Conservation (phyloP, 2,888 invertebrate species). For the Osmoderma eremita region DNA sequence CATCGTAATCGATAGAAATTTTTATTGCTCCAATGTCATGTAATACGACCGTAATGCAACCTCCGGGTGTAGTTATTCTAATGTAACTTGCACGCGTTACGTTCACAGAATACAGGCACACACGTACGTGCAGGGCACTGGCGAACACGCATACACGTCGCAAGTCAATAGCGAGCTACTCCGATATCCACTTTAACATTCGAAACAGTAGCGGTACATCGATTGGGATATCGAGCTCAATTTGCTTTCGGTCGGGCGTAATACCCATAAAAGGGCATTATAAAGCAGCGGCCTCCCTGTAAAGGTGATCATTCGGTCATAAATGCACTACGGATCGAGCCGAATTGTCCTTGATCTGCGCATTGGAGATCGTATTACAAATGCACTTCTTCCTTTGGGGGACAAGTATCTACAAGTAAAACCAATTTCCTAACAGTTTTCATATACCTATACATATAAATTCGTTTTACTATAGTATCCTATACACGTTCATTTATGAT, state of each 20-base stretch:
- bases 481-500: too few relatives aligned
- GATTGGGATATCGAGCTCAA: constrained; percentile 19
- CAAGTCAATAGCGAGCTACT: constrained; percentile 15
- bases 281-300: neutral
- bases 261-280: constrained; percentile 27
- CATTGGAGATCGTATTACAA: neutral
- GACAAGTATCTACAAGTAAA: too few relatives aligned
- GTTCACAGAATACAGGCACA: constrained; percentile 10
- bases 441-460: too few relatives aligned
- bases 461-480: too few relatives aligned
- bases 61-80: constrained; percentile 33
- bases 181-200: constrained; percentile 22
- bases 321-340: neutral
- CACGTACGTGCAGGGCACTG: neutral
- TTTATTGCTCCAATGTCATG: constrained; percentile 30
- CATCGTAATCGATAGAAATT: constrained; percentile 26
- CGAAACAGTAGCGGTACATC: constrained; percentile 1
- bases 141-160: neutral
- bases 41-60: constrained; percentile 31
- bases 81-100: constrained; percentile 28
- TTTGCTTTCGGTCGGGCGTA: constrained; percentile 30
- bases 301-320: constrained; percentile 1
- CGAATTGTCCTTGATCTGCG: neutral
- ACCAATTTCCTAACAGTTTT: too few relatives aligned
- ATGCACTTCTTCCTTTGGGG: neutral